Percentiles rank a stretch among this genome's conserved stretches.
Evolutionary conservation across 2,113 vertebrate genomes (phyloP).

Genomic region (Microtus ochrogaster): DNA sequence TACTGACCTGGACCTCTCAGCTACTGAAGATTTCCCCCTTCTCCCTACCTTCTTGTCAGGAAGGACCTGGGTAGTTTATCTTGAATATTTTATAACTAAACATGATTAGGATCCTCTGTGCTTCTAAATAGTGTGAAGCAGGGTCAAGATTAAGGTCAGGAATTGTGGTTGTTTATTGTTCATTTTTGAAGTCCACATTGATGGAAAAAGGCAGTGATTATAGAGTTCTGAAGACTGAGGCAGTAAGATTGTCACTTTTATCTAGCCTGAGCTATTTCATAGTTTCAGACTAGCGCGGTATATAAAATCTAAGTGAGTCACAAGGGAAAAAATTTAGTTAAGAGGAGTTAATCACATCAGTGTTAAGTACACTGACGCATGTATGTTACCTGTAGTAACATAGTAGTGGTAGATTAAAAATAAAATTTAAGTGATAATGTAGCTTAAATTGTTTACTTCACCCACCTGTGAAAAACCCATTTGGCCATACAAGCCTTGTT

Average conservation of each 20-base stretch:
- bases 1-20: background rate
- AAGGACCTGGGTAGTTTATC: background rate
- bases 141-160: background rate
- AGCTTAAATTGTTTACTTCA: background rate
- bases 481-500: background rate
- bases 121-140: background rate
- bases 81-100: background rate
- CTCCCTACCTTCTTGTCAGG: background rate
- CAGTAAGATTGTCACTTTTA: background rate
- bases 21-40: background rate
- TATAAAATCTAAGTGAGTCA: background rate
- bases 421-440: background rate
- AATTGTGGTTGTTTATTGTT: background rate
- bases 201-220: background rate
- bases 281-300: background rate
- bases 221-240: background rate
- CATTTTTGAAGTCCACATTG: no score
- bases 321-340: background rate
- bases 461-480: fast-evolving
- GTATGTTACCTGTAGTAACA: background rate
- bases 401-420: background rate
- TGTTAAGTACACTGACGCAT: background rate
- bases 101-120: background rate
- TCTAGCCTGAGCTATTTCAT: background rate
- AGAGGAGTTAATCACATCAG: background rate